These are phyloP conservation scores for Equus quagga DNA, from an alignment of 2,113 vertebrate genomes.

Conservation along the genomic window DNA sequence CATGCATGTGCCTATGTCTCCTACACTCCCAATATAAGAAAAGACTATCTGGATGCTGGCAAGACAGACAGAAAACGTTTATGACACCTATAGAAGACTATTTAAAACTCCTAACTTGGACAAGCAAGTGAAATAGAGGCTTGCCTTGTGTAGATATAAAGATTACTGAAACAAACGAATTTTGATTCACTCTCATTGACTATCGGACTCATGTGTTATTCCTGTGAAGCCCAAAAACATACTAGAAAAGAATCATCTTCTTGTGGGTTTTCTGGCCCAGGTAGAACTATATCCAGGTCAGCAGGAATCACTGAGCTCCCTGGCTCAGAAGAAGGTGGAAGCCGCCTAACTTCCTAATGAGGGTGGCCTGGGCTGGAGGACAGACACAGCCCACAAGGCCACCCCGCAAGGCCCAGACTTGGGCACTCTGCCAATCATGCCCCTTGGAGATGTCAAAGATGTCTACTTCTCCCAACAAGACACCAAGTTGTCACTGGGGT, in stretches of 20 bases:
- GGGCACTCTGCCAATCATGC: neutral
- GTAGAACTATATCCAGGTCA: neutral
- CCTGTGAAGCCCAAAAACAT: neutral
- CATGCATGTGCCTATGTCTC: neutral
- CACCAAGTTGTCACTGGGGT: neutral
- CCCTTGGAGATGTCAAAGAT: neutral
- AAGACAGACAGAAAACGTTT: neutral
- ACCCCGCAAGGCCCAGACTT: neutral
- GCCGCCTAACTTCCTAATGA: neutral
- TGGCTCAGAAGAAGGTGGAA: neutral
- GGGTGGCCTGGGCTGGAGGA: neutral
- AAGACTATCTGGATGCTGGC: neutral
- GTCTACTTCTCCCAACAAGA: rapidly evolving
- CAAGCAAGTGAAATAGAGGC: neutral
- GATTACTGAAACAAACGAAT: neutral
- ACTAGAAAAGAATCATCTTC: neutral
- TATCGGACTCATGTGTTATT: neutral
- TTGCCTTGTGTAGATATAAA: neutral
- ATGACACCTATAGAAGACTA: neutral
- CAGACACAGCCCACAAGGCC: neutral
- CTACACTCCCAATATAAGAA: neutral
- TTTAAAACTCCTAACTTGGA: neutral
- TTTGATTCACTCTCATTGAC: neutral
- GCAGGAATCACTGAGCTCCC: neutral
- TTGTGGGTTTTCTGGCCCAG: neutral